Evolutionary conservation across 2,888 invertebrate genomes (phyloP).

Genomic region (Phalera bucephala): DNA sequence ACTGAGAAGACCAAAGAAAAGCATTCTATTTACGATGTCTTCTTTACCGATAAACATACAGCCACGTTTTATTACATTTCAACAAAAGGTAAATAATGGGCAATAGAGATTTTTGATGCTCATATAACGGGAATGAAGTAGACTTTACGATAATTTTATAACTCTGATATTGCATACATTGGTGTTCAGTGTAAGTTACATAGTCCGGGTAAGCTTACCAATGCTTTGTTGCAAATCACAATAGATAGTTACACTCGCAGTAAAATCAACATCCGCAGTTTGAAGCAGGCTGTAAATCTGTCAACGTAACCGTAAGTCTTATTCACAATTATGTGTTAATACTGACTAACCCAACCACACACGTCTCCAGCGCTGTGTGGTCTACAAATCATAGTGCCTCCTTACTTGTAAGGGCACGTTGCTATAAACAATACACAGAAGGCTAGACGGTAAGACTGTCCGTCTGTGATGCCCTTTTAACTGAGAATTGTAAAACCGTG

Average conservation of each 20-base stretch:
- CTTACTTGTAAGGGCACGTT: constrained; percentile 2
- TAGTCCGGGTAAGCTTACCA: not conserved
- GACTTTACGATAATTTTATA: not conserved
- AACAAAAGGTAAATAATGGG: no score
- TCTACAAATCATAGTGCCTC: constrained; percentile 21
- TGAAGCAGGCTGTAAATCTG: constrained; percentile 27
- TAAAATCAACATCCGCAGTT: constrained; percentile 12
- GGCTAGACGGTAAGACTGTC: constrained; percentile 1
- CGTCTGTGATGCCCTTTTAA: constrained; percentile 3
- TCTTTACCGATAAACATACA: no score
- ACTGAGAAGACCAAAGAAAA: no score
- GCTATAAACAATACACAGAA: constrained; percentile 18
- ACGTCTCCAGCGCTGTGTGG: constrained; percentile 8
- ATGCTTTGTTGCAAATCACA: constrained; percentile 15
- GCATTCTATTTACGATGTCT: no score
- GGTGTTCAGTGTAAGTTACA: not conserved
- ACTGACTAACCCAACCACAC: constrained; percentile 17
- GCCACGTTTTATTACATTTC: no score
- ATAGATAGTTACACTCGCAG: constrained; percentile 8
- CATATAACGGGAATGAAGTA: not conserved
- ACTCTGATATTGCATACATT: not conserved
- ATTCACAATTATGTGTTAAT: constrained; percentile 48
- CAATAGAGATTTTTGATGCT: not conserved
- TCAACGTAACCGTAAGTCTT: constrained; percentile 35
- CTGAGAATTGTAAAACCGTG: not conserved